A percentile compares a stretch with the other conserved stretches of the same genome.
Conservation (phyloP, 1,140 invertebrate species). For the Drosophila burlai region DNA sequence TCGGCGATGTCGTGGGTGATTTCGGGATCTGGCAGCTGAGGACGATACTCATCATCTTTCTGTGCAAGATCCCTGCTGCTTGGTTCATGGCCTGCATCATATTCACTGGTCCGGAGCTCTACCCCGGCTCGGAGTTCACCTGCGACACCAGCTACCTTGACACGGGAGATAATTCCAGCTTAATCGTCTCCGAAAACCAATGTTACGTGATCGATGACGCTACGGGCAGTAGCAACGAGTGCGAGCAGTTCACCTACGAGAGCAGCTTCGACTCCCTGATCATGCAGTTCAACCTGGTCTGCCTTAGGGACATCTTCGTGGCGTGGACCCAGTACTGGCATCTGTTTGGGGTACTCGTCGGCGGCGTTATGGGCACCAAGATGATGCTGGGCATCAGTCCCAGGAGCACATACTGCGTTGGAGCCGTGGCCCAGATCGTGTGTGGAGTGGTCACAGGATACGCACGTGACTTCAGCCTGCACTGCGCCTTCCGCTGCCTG, state of each 20-base stretch:
- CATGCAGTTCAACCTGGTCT: slow-evolving; percentile 85
- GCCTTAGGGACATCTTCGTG: slow-evolving; percentile 83
- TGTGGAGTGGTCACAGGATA: slow-evolving; percentile 84
- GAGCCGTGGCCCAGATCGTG: slow-evolving; percentile 79
- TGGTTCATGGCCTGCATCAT: slow-evolving; percentile 86
- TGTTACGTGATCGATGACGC: slow-evolving; percentile 65
- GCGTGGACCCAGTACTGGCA: slow-evolving; percentile 85
- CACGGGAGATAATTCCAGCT: slow-evolving; percentile 31
- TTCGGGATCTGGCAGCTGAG: slow-evolving; percentile 85
- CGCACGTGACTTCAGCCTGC: slow-evolving; percentile 78
- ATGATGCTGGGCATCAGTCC: slow-evolving; percentile 84
- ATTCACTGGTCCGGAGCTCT: slow-evolving; percentile 79
- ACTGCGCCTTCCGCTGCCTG: slow-evolving; percentile 82
- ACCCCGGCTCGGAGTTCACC: slow-evolving; percentile 66
- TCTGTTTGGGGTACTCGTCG: slow-evolving; percentile 85
- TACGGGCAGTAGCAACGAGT: slow-evolving; percentile 47
- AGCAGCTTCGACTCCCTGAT: slow-evolving; percentile 79
- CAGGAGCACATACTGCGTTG: slow-evolving; percentile 79
- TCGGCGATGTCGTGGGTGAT: slow-evolving; percentile 78
- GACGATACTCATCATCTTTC: slow-evolving; percentile 83
- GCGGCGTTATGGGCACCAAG: slow-evolving; percentile 83
- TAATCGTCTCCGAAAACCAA: slow-evolving; percentile 58
- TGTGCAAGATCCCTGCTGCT: slow-evolving; percentile 85
- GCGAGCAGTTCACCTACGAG: slow-evolving; percentile 65
- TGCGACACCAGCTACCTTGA: slow-evolving; percentile 62